phyloP scores from a whole-genome alignment of 2,797 vertebrate species.

The Rousettus madagascariensis region DNA sequence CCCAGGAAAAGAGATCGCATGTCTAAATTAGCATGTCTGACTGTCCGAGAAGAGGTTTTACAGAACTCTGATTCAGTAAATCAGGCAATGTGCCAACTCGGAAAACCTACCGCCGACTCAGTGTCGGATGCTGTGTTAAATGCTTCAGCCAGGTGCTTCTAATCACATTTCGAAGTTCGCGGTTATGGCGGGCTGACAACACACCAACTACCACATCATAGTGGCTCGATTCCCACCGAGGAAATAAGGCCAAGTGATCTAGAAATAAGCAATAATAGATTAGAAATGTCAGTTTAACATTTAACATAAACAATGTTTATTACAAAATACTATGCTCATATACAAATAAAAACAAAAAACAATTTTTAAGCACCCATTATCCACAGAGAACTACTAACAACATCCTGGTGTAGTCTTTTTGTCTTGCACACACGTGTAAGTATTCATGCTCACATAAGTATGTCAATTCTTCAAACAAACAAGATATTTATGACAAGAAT shows the following conservation, averaged over 20 bases:
- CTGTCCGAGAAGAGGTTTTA: not conserved
- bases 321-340: not conserved
- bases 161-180: constrained; percentile 92
- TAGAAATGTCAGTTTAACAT: not conserved
- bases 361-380: not conserved
- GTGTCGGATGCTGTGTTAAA: constrained; percentile 87
- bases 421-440: not conserved
- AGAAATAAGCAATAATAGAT: constrained; percentile 67
- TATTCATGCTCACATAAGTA: not conserved
- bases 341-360: not conserved
- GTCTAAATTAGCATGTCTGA: constrained; percentile 17
- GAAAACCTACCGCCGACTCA: constrained; percentile 89
- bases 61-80: not conserved
- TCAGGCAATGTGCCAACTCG: not conserved
- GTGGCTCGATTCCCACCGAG: constrained; percentile 82
- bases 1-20: not conserved
- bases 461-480: not conserved
- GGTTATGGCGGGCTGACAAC: constrained; percentile 94
- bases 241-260: constrained; percentile 81
- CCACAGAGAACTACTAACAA: not conserved
- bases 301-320: not conserved
- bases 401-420: not conserved
- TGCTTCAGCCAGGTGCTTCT: constrained; percentile 95
- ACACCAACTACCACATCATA: constrained; percentile 95
- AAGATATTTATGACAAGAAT: not conserved